Evolutionary conservation across 1,140 invertebrate genomes (phyloP).

Genomic region (Branchinecta lynchi): DNA sequence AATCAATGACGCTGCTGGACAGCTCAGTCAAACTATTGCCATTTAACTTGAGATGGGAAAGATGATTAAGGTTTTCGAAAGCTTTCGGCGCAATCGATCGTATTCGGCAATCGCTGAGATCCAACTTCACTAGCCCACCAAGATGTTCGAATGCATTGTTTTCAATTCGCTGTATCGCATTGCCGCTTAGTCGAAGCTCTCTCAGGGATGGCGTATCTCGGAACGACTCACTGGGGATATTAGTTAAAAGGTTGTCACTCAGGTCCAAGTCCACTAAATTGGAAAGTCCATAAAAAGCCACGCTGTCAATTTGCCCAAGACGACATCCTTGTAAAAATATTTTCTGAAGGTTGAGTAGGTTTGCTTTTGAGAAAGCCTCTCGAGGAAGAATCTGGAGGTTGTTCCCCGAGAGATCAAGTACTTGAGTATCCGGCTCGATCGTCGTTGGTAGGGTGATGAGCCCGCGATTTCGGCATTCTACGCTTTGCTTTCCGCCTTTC

Average conservation of each 20-base stretch:
- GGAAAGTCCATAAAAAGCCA: slow-evolving; percentile 61
- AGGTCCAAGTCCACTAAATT: slow-evolving; percentile 77
- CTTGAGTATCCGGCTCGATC: slow-evolving; percentile 71
- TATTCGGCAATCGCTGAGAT: slow-evolving; percentile 63
- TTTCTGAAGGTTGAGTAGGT: slow-evolving; percentile 67
- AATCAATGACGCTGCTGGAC: slow-evolving; percentile 22
- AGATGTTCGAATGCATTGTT: slow-evolving; percentile 55
- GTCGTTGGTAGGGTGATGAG: slow-evolving; percentile 63
- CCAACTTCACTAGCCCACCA: slow-evolving; percentile 60
- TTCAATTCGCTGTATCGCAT: slow-evolving; percentile 62
- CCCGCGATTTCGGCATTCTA: slow-evolving; percentile 64
- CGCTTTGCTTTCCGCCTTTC: slow-evolving; percentile 78
- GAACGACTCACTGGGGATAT: slow-evolving; percentile 59
- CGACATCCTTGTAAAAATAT: slow-evolving; percentile 63
- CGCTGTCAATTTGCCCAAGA: slow-evolving; percentile 58
- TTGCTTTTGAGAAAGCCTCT: slow-evolving; percentile 59
- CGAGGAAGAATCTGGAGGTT: slow-evolving; percentile 60
- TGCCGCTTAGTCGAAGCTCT: slow-evolving; percentile 57
- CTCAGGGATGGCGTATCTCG: slow-evolving; percentile 54
- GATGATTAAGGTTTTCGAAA: slow-evolving; percentile 53
- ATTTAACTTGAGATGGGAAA: slow-evolving; percentile 66
- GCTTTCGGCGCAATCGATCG: slow-evolving; percentile 54
- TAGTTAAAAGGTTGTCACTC: slow-evolving; percentile 58
- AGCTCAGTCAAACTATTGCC: slow-evolving; percentile 59
- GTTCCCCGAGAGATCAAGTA: slow-evolving; percentile 71